Evolutionary conservation across 1,140 invertebrate genomes (phyloP), one percentile per base, ranked within the genome.

Genomic region (Lucilia cuprina): DNA sequence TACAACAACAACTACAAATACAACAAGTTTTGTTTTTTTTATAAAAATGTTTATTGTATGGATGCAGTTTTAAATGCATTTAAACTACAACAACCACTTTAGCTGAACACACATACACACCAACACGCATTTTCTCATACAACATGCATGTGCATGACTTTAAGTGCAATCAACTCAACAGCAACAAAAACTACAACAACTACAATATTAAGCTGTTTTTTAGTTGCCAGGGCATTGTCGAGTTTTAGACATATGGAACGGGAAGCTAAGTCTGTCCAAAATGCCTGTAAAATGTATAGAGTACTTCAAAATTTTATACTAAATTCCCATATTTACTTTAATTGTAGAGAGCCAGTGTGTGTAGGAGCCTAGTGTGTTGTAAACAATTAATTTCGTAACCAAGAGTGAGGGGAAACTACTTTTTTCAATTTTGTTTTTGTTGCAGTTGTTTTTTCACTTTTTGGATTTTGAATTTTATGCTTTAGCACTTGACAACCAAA

Each of bases 381-480:
- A n/a, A 60, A 60, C 55, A 60, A 60, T 60, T 60, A 60, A 60
- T 60, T 41, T 41, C 7, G 7, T 41, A 8, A 2, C 10, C 2
- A 2, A n/a, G 50, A n/a, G 25, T 30, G 25, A 3, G 25, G 50
- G 55, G 55, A 14, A 17, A 60, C 55, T 60, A 60, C 7, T 60
- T 60, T 17, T 17, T 60, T 60, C 2, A n/a, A 17, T 60, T 60
- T 60, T 60, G 13, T 60, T 60, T 60, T 14, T 60, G 13, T 70
- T 70, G 65, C 21, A 19, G n/a, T 25, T 25, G 17, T 21, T 70
- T 70, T 50, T 49, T 80, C 25, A 30, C 25, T 80, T 80, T 80
- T 80, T 80, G 17, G 77, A 80, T 80, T 80, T 80, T 49, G 77
- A 80, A 80, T 80, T 80, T 80, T 80, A 80, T 80, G 77, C 77